Evolutionary conservation across 1,140 invertebrate species (phyloP), one percentile per base, ranked within the genome.

Genomic region (Ceratosolen solmsi): DNA sequence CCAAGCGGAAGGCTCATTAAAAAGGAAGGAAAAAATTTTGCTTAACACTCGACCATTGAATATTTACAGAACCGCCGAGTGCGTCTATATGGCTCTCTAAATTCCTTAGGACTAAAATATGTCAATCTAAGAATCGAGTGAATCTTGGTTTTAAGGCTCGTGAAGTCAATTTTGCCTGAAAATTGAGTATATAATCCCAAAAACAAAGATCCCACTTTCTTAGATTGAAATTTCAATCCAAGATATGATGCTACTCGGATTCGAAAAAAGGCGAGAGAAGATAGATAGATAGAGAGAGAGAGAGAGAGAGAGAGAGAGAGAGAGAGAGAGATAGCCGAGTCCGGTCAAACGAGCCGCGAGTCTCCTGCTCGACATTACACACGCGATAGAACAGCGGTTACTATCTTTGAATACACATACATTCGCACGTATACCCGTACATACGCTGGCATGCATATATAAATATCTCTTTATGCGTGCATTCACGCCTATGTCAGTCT

Each of bases 261-360:
- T 27, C 27, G 22, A 33, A 11, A n/a, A n/a, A n/a, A n/a, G n/a
- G n/a, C n/a, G n/a, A n/a, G n/a, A n/a, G n/a, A n/a, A n/a, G n/a
- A n/a, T n/a, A n/a, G n/a, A n/a, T n/a, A n/a, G 56, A 38, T 8
- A 46, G n/a, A 65, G 25, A 25, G 22, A 30, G 7, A 22, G 22
- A 20, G n/a, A 25, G 3, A 60, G 36, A 70, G 33, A 38, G 56
- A 38, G 25, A 46, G n/a, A 65, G 25, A 25, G 22, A 30, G 7
- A 22, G 22, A 20, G n/a, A 25, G 3, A 60, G 36, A 70, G 33
- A 38, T 25, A 41, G 30, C 81, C 82, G 78, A 58, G 73, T 80
- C 84, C 84, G 82, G 84, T 86, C 82, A 80, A 85, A 83, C 84
- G 82, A 85, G 82, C 83, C 83, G 81, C 81, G 82, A 58, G 1